These are phyloP conservation scores for Trachelus troglodyta DNA, from an alignment of 2,888 invertebrate genomes.

Conservation along the genomic window DNA sequence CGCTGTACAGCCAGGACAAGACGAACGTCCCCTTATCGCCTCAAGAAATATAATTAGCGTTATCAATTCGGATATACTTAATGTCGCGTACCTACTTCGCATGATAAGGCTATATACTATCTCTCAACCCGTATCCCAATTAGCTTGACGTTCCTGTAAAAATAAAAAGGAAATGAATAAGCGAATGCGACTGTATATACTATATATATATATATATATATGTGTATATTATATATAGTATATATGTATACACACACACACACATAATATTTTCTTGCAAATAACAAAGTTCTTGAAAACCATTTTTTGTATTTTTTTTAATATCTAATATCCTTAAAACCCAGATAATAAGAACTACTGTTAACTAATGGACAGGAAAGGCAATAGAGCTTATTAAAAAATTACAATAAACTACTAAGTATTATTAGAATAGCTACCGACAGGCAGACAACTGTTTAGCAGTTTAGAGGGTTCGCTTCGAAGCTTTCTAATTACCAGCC, in stretches of 20 bases:
- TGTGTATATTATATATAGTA: no score
- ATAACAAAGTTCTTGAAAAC: background rate
- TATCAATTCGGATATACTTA: conserved; percentile 7
- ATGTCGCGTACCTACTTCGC: background rate
- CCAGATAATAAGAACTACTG: background rate
- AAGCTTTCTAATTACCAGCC: conserved; percentile 11
- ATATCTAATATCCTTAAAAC: background rate
- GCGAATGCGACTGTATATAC: background rate
- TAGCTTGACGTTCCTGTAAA: background rate
- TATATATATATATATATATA: background rate
- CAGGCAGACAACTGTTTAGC: background rate
- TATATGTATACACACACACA: no score
- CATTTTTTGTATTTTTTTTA: background rate
- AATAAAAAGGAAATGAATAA: background rate
- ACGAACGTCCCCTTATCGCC: background rate
- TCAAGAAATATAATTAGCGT: conserved; percentile 17
- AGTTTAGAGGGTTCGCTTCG: conserved; percentile 7
- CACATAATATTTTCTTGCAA: background rate
- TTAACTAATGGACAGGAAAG: background rate
- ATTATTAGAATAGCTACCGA: background rate
- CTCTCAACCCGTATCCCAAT: background rate
- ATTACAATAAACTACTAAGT: background rate
- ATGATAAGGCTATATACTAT: background rate
- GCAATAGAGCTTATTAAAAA: background rate
- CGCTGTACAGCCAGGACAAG: background rate